Conservation (phyloP, 2,888 invertebrate genomes). For the Leucoma salicis region DNA sequence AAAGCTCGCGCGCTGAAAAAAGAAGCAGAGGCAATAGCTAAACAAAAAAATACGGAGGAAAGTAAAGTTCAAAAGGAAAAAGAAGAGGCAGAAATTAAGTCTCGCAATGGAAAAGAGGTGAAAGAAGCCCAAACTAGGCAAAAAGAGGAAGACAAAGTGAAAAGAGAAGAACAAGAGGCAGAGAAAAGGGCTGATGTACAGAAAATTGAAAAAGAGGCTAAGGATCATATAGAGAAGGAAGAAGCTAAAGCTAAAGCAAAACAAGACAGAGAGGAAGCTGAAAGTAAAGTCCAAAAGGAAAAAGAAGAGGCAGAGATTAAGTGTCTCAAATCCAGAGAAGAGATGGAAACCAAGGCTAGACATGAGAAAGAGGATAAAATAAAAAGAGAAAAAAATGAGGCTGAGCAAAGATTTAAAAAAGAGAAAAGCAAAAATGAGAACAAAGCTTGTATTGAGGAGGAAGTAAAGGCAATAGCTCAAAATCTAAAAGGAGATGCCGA, state of each 20-base stretch:
- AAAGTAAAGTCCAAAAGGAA: background rate
- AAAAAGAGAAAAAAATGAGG: too few relatives aligned
- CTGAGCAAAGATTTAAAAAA: too few relatives aligned
- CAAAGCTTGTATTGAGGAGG: too few relatives aligned
- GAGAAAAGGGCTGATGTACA: background rate
- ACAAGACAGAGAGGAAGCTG: slow-evolving; percentile 1
- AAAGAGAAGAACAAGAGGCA: background rate
- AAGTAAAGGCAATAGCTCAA: background rate
- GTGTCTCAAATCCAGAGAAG: too few relatives aligned
- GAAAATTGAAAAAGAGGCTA: background rate
- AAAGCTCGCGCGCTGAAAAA: background rate
- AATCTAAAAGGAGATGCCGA: background rate
- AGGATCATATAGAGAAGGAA: background rate
- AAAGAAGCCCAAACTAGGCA: background rate
- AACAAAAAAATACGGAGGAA: background rate
- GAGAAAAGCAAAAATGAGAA: too few relatives aligned
- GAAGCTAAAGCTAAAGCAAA: slow-evolving; percentile 4
- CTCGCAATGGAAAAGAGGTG: too few relatives aligned
- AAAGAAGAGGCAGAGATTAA: background rate
- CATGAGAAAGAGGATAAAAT: too few relatives aligned
- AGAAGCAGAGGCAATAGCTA: background rate
- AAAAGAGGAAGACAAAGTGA: background rate
- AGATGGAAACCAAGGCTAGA: too few relatives aligned
- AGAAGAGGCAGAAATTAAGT: background rate
- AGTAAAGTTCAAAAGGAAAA: too few relatives aligned